Base-by-base conservation (phyloP, 2,888 invertebrate genomes). In the Prosapia bicincta region DNA sequence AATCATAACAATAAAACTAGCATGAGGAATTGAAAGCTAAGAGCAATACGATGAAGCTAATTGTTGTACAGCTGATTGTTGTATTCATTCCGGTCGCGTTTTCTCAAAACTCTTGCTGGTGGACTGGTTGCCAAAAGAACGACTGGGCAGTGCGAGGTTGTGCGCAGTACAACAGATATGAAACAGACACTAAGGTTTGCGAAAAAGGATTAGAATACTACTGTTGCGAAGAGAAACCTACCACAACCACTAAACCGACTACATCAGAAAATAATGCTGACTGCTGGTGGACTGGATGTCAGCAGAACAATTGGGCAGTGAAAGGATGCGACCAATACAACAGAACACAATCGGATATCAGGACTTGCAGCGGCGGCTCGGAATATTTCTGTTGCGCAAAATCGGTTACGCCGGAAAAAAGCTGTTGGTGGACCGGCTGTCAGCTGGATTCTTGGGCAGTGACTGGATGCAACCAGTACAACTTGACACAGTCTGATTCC, bases 201-300 rank as follows among this genome's bases (percentile, higher is more conserved):
- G 25, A 71, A n/a, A 2, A 76, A 3, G 74, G 54, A 7, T 69
- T n/a, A n/a, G 69, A 67, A 26, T 43, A 74, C 32, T 69, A 26
- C 38, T 54, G 67, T 32, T 69, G 74, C 15, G n/a, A 15, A 1
- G 54, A 26, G 25, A 13, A 69, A 38, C 25, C 32, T 15, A n/a
- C 54, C 3, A 32, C 69, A 15, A 32, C 69, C n/a, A n/a, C 38
- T 38, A 6, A 10, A 20, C 23, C 38, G 3, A 1, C 13, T 13
- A 15, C 10, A 20, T 6, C 69, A 26, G 1, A 2, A 20, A 26
- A 26, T 26, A n/a, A n/a, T n/a, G n/a, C n/a, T n/a, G n/a, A n/a
- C n/a, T 78, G 78, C 26, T 76, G 76, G 71, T 78, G 78, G 78
- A 78, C 78, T 6, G 78, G 78, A 0, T 78, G 78, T 43, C 76